Evolutionary conservation across 2,113 vertebrate species (phyloP), one percentile per base, ranked within the genome.

Genomic region (Chlamydotis undulata): DNA sequence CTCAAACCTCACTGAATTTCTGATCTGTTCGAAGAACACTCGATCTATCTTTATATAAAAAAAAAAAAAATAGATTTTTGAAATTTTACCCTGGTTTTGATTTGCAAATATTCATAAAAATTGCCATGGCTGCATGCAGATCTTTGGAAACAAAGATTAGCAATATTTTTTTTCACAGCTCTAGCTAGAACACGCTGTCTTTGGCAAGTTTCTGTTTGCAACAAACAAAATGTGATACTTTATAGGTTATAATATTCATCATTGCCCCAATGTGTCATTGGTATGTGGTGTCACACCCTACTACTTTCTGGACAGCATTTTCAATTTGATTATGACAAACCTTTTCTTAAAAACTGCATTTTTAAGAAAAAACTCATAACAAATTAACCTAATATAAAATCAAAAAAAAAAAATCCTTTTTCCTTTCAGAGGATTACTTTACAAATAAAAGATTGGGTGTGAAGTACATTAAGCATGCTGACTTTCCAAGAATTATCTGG

Each of bases 191-290:
- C 94, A 92, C 0, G 1, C 88, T 94, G 96, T 94, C 83, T 97
- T 97, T 96, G 95, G 96, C 94, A 97, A 97, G 87, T 97, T 97
- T 89, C 94, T 92, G 75, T 95, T 96, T 97, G 93, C 89, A 95
- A 68, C 95, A 95, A 93, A 94, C 83, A 97, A 89, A 96, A 96
- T 93, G 82, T 94, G 94, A 95, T 96, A 89, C 78, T 97, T 97
- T 97, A 71, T 97, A 96, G 92, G 94, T 97, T 97, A 93, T 87
- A 96, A 91, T 95, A 94, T 86, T 97, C 78, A 91, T 97, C 93
- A 83, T 94, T 90, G 76, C 88, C 79, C 89, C 8, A 93, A 93
- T 97, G 93, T 95, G 95, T 97, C 96, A 97, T 97, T 94, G 92
- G 89, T 94, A 97, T 97, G 95, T 82, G 84, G 95, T 93, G 95